phyloP scores from a whole-genome alignment of 1,140 invertebrate species.

The Drosophila miranda region DNA sequence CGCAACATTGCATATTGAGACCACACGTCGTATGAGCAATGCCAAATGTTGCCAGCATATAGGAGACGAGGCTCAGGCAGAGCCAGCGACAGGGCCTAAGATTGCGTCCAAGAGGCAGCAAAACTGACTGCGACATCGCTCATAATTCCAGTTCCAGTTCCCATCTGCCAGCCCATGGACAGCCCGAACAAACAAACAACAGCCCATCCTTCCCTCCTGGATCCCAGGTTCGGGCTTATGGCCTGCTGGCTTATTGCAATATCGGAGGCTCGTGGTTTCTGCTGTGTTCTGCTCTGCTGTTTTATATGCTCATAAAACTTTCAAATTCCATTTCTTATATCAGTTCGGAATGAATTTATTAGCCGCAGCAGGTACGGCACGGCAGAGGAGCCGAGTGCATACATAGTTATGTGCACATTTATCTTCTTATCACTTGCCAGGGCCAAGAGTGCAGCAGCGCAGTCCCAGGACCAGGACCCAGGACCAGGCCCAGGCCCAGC shows the following conservation, averaged over 20 bases:
- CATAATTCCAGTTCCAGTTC: constrained; percentile 65
- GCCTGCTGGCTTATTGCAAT: constrained; percentile 8
- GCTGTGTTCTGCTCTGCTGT: too few relatives aligned
- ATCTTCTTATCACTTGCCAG: constrained; percentile 51
- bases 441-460: constrained; percentile 37
- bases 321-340: constrained; percentile 57
- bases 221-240: background rate
- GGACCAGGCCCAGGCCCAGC: too few relatives aligned
- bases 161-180: constrained; percentile 59
- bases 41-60: constrained; percentile 54
- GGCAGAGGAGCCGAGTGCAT: background rate
- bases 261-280: too few relatives aligned
- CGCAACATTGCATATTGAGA: constrained; percentile 77
- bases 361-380: constrained; percentile 1
- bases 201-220: constrained; percentile 16
- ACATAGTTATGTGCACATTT: constrained; percentile 25
- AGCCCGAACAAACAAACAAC: constrained; percentile 43
- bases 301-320: constrained; percentile 53
- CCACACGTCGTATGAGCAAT: constrained; percentile 72
- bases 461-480: background rate
- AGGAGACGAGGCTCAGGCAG: constrained; percentile 5
- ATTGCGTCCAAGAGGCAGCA: constrained; percentile 27
- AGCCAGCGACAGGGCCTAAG: constrained; percentile 22
- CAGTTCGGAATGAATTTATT: constrained; percentile 46
- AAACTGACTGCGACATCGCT: constrained; percentile 59